These are phyloP conservation scores for Vulpes lagopus DNA, from an alignment of 2,113 vertebrate species.

Conservation along the genomic window DNA sequence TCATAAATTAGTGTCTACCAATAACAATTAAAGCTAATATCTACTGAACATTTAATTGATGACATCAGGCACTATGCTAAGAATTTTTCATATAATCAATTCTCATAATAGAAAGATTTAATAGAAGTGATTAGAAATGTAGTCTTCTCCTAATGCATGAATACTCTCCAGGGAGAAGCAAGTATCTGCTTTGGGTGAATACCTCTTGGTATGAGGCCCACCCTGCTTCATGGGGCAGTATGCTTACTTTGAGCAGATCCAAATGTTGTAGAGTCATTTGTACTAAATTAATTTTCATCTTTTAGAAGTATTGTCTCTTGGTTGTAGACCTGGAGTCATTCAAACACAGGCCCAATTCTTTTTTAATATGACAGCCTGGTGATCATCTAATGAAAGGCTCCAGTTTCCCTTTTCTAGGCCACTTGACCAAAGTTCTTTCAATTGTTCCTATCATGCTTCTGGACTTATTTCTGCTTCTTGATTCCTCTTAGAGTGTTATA, in stretches of 20 bases:
- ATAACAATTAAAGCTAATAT: neutral
- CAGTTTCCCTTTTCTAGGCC: neutral
- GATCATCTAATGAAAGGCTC: neutral
- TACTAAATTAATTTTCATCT: slow-evolving; percentile 4
- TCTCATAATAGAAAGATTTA: neutral
- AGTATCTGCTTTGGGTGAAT: neutral
- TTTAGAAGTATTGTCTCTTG: neutral
- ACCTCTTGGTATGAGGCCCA: neutral
- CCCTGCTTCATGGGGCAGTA: neutral
- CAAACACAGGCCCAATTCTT: neutral
- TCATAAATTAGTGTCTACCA: neutral
- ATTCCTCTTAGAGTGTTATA: neutral
- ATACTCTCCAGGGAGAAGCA: neutral
- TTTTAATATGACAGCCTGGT: neutral
- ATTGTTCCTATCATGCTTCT: neutral
- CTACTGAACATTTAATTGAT: neutral
- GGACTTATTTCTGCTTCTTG: neutral
- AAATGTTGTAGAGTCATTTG: neutral
- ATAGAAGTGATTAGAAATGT: neutral
- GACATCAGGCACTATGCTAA: neutral
- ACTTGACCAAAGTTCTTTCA: neutral
- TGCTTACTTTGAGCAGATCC: neutral
- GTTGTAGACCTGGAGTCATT: neutral
- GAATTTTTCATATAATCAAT: neutral
- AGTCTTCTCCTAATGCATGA: neutral